These are phyloP conservation scores for Heliothis virescens DNA, from an alignment of 1,140 invertebrate species.

Conservation along the genomic window DNA sequence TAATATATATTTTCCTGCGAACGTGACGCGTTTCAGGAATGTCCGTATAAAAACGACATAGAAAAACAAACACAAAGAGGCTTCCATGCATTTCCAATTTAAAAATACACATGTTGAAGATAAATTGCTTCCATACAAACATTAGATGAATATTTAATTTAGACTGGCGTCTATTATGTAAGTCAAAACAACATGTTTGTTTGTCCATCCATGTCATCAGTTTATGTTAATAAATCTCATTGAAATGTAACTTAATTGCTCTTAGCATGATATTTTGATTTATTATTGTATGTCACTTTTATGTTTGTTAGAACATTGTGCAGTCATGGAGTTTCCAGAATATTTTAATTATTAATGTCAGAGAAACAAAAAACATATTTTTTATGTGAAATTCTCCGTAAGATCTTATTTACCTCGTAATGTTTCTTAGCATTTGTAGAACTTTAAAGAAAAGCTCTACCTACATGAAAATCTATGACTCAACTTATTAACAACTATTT, in stretches of 20 bases:
- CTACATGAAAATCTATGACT: too few relatives aligned
- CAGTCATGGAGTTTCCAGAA: too few relatives aligned
- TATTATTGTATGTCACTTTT: neutral
- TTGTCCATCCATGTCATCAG: constrained; percentile 46
- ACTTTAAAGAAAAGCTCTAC: too few relatives aligned
- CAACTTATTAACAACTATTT: too few relatives aligned
- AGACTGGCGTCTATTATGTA: constrained; percentile 39
- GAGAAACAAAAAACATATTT: too few relatives aligned
- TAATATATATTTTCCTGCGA: constrained; percentile 56
- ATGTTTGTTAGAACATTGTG: neutral
- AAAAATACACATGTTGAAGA: constrained; percentile 50
- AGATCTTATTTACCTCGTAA: too few relatives aligned
- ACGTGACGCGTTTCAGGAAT: constrained; percentile 66
- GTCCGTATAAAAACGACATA: constrained; percentile 47
- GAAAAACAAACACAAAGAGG: constrained; percentile 53
- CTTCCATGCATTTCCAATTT: constrained; percentile 46
- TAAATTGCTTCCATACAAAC: constrained; percentile 46
- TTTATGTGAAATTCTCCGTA: too few relatives aligned
- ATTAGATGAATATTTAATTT: constrained; percentile 55
- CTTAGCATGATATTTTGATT: constrained; percentile 19
- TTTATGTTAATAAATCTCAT: constrained; percentile 49
- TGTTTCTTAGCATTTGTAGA: too few relatives aligned
- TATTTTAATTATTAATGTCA: too few relatives aligned
- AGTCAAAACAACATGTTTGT: constrained; percentile 51
- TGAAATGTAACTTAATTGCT: constrained; percentile 18